Conservation (phyloP, 2,113 vertebrate species). For the Aptenodytes patagonicus region DNA sequence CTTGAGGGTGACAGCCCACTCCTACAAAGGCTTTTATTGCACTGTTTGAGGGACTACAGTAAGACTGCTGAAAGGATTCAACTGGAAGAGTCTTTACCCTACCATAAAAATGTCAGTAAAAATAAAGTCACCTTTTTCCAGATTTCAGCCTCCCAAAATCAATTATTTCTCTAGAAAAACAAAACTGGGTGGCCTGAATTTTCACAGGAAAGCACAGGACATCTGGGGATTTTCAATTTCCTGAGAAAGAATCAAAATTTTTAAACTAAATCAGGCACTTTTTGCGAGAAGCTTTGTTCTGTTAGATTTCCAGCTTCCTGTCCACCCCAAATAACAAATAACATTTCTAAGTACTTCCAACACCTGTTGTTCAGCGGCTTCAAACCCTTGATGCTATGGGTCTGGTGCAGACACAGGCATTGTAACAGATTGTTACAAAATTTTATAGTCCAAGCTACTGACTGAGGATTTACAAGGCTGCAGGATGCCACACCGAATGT, state of each 20-base stretch:
- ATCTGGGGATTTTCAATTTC: not conserved
- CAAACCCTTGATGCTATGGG: too few species aligned
- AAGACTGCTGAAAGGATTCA: not conserved
- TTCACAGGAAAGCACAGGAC: not conserved
- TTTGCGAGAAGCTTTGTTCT: not conserved
- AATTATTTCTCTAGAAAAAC: not conserved
- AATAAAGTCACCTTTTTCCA: not conserved
- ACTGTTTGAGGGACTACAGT: not conserved
- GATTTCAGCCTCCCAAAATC: not conserved
- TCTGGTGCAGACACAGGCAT: not conserved
- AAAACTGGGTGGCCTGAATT: not conserved
- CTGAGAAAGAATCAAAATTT: not conserved
- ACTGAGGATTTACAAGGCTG: not conserved
- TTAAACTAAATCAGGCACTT: not conserved
- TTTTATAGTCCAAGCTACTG: not conserved
- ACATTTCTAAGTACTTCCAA: not conserved
- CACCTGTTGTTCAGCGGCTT: not conserved
- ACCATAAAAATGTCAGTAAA: not conserved
- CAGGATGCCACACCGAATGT: rapidly evolving
- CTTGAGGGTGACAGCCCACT: not conserved
- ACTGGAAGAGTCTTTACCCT: not conserved
- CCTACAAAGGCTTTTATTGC: not conserved
- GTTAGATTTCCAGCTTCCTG: not conserved
- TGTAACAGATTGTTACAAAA: not conserved
- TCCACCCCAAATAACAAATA: not conserved